phyloP scores from a whole-genome alignment of 1,140 invertebrate genomes.

The Babylonia areolata region DNA sequence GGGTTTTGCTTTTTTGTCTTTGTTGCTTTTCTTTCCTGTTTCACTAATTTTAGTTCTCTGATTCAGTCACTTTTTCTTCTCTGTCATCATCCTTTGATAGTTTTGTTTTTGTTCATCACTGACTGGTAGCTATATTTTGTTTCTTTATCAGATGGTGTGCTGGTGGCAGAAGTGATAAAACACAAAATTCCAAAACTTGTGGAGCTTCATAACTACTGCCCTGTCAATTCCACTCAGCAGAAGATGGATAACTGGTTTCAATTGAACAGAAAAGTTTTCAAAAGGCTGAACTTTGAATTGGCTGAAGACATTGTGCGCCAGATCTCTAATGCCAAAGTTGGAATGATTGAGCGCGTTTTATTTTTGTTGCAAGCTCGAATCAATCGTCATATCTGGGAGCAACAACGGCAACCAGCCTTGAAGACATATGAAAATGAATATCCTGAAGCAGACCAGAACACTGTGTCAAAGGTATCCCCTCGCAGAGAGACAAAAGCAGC shows the following conservation, averaged over 20 bases:
- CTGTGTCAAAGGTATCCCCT: not conserved
- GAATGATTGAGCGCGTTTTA: slow-evolving; percentile 66
- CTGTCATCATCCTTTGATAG: not conserved
- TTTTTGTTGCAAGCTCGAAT: slow-evolving; percentile 64
- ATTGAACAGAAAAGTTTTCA: slow-evolving; percentile 72
- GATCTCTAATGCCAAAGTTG: slow-evolving; percentile 55
- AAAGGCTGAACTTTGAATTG: slow-evolving; percentile 68
- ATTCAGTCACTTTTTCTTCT: not conserved
- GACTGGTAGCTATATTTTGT: no score
- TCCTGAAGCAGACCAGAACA: slow-evolving; percentile 61
- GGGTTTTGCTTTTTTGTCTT: no score
- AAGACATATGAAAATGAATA: slow-evolving; percentile 47
- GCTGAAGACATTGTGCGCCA: slow-evolving; percentile 66
- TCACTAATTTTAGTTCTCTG: no score
- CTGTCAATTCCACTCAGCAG: slow-evolving; percentile 60
- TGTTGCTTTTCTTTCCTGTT: no score
- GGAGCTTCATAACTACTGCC: slow-evolving; percentile 72
- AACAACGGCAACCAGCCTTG: slow-evolving; percentile 30
- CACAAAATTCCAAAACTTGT: slow-evolving; percentile 67
- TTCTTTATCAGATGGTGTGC: slow-evolving; percentile 46
- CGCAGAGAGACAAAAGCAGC: not conserved
- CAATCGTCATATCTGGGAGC: slow-evolving; percentile 44
- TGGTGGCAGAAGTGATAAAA: slow-evolving; percentile 69
- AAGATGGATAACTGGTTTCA: slow-evolving; percentile 73
- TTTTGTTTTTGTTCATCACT: not conserved